A percentile compares a stretch with the other conserved stretches of the same genome.
These are phyloP conservation scores for Isichthys henryi DNA, from an alignment of 2,113 vertebrate genomes.

Conservation along the genomic window DNA sequence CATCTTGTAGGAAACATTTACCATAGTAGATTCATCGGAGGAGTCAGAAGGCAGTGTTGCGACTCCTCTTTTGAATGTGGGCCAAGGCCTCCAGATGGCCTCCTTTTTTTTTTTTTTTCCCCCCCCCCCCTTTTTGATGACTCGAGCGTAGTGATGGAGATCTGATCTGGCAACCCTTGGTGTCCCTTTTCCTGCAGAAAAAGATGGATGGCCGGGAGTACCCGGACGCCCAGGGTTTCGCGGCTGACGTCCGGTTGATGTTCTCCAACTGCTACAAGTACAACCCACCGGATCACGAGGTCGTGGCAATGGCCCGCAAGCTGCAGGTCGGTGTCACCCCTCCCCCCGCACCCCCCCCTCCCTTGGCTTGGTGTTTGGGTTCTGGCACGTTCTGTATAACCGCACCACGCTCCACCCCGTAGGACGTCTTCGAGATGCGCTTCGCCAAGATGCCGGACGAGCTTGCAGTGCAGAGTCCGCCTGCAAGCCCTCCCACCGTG, in stretches of 20 bases:
- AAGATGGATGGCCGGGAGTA: conserved; percentile 89
- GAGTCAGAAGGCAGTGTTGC: not conserved
- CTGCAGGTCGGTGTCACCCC: conserved; percentile 73
- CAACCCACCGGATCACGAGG: conserved; percentile 84
- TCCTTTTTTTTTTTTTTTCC: not conserved
- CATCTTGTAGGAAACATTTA: not conserved
- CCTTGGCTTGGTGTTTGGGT: accelerated
- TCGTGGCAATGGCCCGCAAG: conserved; percentile 82
- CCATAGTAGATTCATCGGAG: not conserved
- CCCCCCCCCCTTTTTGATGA: not conserved
- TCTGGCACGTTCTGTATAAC: not conserved
- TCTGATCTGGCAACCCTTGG: not conserved
- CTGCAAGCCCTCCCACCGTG: conserved; percentile 32
- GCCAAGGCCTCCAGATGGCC: not conserved
- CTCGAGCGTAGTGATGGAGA: not conserved
- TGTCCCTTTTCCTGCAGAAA: conserved; percentile 63
- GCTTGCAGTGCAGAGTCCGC: conserved; percentile 48
- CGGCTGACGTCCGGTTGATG: conserved; percentile 87
- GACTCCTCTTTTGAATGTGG: not conserved
- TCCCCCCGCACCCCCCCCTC: not conserved
- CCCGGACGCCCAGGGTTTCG: conserved; percentile 78
- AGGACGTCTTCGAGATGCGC: conserved; percentile 80
- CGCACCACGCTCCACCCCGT: not conserved
- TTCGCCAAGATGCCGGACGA: conserved; percentile 93
- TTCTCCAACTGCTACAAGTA: conserved; percentile 99